Base-by-base conservation (phyloP, 2,797 vertebrate genomes). In the Neosalanx taihuensis region DNA sequence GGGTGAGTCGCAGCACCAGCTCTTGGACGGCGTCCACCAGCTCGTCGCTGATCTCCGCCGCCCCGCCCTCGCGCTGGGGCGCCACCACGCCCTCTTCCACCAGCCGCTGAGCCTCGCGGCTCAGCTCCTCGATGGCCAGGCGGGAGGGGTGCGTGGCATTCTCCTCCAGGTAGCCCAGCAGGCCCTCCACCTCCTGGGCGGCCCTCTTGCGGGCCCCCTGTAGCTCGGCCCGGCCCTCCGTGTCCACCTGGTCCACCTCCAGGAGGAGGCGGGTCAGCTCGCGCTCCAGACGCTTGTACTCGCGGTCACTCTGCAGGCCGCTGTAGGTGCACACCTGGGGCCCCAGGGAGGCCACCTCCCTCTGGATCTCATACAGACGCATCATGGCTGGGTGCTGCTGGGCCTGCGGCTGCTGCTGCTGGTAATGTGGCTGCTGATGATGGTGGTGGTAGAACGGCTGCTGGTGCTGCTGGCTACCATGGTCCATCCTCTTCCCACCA, bases 191-290 rank as follows among this genome's bases (percentile, higher is more conserved):
- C 76, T 98, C 96, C 75, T 96, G 96, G 0, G 95, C 95, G 0
- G 94, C 95, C 35, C 94, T 86, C 86, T 97, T 98, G 0, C 96
- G 90, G 0, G 94, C 94, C 66, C 94, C 95, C 86, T 98, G 95
- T 73, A 99, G 90, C 63, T 98, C 95, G 0, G 91, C 90, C 4
- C 93, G 94, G 2, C 96, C 95, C 87, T 99, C 97, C 0, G 97
- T 96, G 81, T 98, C 96, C 10, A 99, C 95, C 76, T 95, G 94
- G 89, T 99, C 97, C 62, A 98, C 95, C 78, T 97, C 96, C 85
- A 98, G 93, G 66, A 95, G 95, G 70, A 98, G 94, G 29, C 93
- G 94, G 0, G 94, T 95, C 51, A 99, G 93, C 60, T 92, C 91
- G 0, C 96, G 90, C 90, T 99, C 96, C 83, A 99, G 78, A 0